phyloP scores from a whole-genome alignment of 2,888 invertebrate species.

The Chironomus riparius region DNA sequence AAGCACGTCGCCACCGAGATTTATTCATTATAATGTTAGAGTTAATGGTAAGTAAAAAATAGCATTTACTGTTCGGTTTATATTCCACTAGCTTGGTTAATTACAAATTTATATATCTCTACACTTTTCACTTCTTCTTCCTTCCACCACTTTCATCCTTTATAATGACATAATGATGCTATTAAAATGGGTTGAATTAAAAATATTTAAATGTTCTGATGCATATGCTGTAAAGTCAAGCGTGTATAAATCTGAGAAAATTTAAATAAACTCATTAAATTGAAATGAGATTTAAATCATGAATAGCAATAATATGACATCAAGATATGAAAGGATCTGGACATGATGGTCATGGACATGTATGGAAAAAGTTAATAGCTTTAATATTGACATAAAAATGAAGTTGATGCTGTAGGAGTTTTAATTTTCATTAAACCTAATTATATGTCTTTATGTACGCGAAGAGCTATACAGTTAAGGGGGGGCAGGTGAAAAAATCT shows the following conservation, averaged over 20 bases:
- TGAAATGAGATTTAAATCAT: background rate
- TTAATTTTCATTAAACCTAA: too few species aligned
- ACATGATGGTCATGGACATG: too few species aligned
- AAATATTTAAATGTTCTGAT: background rate
- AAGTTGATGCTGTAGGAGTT: too few species aligned
- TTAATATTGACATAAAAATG: too few species aligned
- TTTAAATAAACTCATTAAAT: background rate
- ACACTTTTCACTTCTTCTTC: too few species aligned
- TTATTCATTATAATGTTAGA: slow-evolving; percentile 45
- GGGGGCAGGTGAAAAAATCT: too few species aligned
- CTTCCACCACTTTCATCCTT: background rate
- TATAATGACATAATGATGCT: background rate
- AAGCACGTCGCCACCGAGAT: slow-evolving; percentile 45
- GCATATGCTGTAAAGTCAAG: background rate
- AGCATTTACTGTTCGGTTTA: background rate
- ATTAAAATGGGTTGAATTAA: background rate
- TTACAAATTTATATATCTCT: background rate
- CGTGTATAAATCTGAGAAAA: background rate
- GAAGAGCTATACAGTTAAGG: too few species aligned
- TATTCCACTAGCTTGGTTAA: background rate
- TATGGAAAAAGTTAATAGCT: too few species aligned
- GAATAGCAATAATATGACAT: background rate
- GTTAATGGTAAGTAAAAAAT: slow-evolving; percentile 42
- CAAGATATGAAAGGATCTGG: background rate
- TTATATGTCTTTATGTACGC: too few species aligned